A percentile compares a stretch with the other conserved stretches of the same genome.
Conservation (phyloP, 2,888 invertebrate species). For the Piscicola geometra region DNA sequence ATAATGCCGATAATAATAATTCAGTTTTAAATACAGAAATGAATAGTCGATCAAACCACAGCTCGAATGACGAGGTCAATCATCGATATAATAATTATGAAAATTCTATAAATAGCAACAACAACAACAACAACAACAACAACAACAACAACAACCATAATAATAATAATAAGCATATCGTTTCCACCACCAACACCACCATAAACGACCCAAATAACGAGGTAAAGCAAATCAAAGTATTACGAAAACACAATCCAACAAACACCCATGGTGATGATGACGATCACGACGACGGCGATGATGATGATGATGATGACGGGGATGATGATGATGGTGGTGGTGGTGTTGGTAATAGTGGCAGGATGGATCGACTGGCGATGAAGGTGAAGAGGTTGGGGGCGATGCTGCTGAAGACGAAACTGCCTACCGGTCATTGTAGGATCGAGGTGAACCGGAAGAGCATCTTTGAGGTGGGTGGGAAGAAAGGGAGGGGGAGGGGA, state of each 20-base stretch:
- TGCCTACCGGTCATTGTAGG: slow-evolving; percentile 32
- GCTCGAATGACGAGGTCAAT: no score
- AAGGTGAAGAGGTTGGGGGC: slow-evolving; percentile 28
- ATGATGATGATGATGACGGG: neutral
- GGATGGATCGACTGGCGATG: neutral
- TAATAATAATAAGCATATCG: neutral
- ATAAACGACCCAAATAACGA: neutral
- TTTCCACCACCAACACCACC: neutral
- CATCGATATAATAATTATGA: no score
- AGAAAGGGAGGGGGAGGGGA: neutral
- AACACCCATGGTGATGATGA: neutral
- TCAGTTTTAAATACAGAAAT: no score
- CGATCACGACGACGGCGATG: neutral
- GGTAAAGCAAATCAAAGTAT: neutral
- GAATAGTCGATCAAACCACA: no score
- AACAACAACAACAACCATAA: neutral
- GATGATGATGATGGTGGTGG: neutral
- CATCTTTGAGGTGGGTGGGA: slow-evolving; percentile 33
- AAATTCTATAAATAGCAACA: neutral
- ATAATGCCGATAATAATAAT: no score
- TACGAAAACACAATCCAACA: neutral
- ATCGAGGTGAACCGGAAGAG: slow-evolving; percentile 29
- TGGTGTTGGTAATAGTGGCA: neutral
- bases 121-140: neutral
- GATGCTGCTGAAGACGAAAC: slow-evolving; percentile 29